Conservation (phyloP, 2,888 invertebrate species). For the Lasioglossum pauxillum region DNA sequence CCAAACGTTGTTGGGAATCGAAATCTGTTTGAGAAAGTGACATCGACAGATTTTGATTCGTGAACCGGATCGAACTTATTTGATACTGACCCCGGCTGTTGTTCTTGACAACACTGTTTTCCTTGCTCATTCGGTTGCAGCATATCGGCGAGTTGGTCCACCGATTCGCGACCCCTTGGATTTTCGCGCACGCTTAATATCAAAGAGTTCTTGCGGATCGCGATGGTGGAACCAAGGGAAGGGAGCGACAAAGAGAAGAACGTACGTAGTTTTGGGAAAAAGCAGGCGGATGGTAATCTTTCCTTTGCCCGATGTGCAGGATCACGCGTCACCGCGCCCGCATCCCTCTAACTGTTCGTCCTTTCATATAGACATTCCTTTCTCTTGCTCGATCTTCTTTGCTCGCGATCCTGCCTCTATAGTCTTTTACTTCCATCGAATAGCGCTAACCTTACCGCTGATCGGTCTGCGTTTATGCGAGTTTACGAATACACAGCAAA, state of each 20-base stretch:
- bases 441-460: conserved; percentile 13
- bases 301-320: conserved; percentile 84
- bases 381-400: conserved; percentile 58
- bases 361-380: conserved; percentile 83
- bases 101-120: conserved; percentile 56
- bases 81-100: not conserved
- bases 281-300: conserved; percentile 79
- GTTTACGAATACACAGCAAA: not conserved
- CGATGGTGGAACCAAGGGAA: conserved; percentile 30
- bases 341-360: conserved; percentile 69
- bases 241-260: conserved; percentile 56
- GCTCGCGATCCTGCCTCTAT: conserved; percentile 34
- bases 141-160: conserved; percentile 28
- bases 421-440: conserved; percentile 41
- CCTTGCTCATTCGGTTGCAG: conserved; percentile 52
- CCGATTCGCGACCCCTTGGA: conserved; percentile 55
- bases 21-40: not conserved
- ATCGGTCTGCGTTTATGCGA: not conserved
- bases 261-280: conserved; percentile 73
- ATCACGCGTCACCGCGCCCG: conserved; percentile 82
- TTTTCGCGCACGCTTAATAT: conserved; percentile 72
- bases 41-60: not conserved
- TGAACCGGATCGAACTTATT: not conserved
- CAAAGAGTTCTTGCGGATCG: conserved; percentile 68
- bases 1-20: not conserved